Base-by-base conservation (phyloP, 2,888 invertebrate species). In the Melitaea athalia region DNA sequence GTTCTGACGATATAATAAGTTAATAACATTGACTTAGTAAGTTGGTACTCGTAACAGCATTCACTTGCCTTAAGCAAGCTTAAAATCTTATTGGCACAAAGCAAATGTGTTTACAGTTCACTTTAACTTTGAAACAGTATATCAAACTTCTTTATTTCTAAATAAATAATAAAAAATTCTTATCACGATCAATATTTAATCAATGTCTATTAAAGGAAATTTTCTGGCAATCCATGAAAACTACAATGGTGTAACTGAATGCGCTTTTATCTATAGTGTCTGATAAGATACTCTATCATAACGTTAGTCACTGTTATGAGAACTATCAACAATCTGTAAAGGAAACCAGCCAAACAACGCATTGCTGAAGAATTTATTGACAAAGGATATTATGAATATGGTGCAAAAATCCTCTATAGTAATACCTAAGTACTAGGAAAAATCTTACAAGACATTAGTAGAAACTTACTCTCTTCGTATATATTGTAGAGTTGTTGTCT, bases 261-360 rank as follows among this genome's bases (percentile, higher is more conserved):
- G 76, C 77, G 72, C 67, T 77, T 72, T 76, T 79, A 80, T 78
- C 79, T 53, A 69, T 67, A 80, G 74, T 79, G 77, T 63, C 71
- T 59, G 77, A 78, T 76, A 76, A 78, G 78, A 78, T 77, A 74
- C n/a, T 57, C 43, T 67, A 73, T 71, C 64, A 70, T 70, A 63
- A 61, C 50, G 59, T 70, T 73, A 68, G 66, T 75, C 74, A 75
- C 66, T 65, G 63, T 69, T 68, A 61, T 61, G 69, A 74, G 73
- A 70, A 72, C 61, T 67, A 70, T 67, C 64, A 64, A 69, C 67
- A 69, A 50, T 63, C 49, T 52, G 55, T 53, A 50, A 31, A 59
- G 63, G 43, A 59, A 59, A 57, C 64, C 43, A 31, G 12, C 57
- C 33, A 59, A 24, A 53, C 31, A 49, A 68, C 60, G 52, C 63